Evolutionary conservation across 2,888 invertebrate species (phyloP).

Genomic region (Leptopilina myrica): DNA sequence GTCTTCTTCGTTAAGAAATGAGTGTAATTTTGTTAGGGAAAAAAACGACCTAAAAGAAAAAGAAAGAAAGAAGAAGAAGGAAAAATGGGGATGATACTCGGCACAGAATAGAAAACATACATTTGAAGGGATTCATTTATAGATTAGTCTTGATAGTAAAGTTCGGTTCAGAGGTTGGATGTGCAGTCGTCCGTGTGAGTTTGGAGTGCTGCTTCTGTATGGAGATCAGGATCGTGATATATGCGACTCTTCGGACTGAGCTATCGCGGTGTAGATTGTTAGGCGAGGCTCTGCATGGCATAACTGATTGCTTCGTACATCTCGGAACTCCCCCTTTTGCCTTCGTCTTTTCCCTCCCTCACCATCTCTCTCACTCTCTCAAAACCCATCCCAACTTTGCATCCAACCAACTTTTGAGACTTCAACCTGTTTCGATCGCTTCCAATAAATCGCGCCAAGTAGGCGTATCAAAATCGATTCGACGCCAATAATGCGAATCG

Average conservation of each 20-base stretch:
- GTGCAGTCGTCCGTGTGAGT: conserved; percentile 33
- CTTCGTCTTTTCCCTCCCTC: conserved; percentile 49
- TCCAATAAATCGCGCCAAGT: conserved; percentile 50
- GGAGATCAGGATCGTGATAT: conserved; percentile 49
- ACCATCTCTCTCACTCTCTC: not conserved
- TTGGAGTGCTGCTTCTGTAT: conserved; percentile 36
- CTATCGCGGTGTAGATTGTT: conserved; percentile 54
- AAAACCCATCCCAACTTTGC: conserved; percentile 45
- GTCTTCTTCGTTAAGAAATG: no score
- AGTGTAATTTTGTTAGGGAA: not conserved
- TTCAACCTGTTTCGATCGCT: conserved; percentile 42
- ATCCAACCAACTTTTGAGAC: conserved; percentile 40
- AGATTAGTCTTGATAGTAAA: conserved; percentile 31
- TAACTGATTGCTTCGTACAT: conserved; percentile 58
- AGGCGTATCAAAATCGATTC: conserved; percentile 57
- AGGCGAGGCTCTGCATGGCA: conserved; percentile 50
- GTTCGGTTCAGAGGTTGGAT: conserved; percentile 21
- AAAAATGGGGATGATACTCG: conserved; percentile 12
- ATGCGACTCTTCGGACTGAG: conserved; percentile 52
- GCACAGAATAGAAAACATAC: not conserved
- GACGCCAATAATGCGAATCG: conserved; percentile 41
- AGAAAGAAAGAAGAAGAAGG: not conserved
- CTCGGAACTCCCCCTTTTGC: conserved; percentile 53
- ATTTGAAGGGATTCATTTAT: conserved; percentile 25
- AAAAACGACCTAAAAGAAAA: not conserved